Percentiles rank a stretch among this genome's conserved stretches.
These are phyloP conservation scores for Andrena marginata DNA, from an alignment of 2,888 invertebrate species.

Conservation along the genomic window DNA sequence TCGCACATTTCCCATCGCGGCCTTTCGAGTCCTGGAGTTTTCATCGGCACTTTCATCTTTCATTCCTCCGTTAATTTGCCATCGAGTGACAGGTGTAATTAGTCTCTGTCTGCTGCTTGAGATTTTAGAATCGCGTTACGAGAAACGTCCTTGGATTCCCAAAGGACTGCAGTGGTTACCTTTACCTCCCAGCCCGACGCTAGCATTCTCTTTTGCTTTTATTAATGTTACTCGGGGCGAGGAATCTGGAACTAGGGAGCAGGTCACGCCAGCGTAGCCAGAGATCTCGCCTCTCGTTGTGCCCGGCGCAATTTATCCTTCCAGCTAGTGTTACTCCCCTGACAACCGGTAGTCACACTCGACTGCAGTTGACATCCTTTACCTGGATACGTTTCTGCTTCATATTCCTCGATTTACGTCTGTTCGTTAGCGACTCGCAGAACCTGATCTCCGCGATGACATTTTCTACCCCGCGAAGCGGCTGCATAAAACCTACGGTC, in stretches of 20 bases:
- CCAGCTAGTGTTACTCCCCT: constrained; percentile 64
- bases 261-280: constrained; percentile 49
- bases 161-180: not conserved
- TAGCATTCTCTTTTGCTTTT: no score
- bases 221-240: not conserved
- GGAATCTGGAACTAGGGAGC: constrained; percentile 26
- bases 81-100: constrained; percentile 1
- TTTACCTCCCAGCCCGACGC: no score
- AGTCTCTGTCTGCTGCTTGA: constrained; percentile 30
- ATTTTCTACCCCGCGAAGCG: constrained; percentile 47
- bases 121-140: constrained; percentile 17
- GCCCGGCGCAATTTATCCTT: constrained; percentile 68
- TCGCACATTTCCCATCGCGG: constrained; percentile 20
- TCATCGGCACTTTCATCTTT: constrained; percentile 39
- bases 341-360: constrained; percentile 71
- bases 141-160: not conserved
- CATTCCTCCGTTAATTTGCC: constrained; percentile 47
- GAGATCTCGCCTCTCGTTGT: constrained; percentile 60
- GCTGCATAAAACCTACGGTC: constrained; percentile 17
- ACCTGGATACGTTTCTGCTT: constrained; percentile 48
- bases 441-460: constrained; percentile 63
- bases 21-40: constrained; percentile 4
- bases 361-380: constrained; percentile 72
- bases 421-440: constrained; percentile 52
- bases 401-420: constrained; percentile 57